Evolutionary conservation across 2,888 invertebrate species (phyloP), one percentile per base, ranked within the genome.

Genomic region (Orthonychiurus folsomi): DNA sequence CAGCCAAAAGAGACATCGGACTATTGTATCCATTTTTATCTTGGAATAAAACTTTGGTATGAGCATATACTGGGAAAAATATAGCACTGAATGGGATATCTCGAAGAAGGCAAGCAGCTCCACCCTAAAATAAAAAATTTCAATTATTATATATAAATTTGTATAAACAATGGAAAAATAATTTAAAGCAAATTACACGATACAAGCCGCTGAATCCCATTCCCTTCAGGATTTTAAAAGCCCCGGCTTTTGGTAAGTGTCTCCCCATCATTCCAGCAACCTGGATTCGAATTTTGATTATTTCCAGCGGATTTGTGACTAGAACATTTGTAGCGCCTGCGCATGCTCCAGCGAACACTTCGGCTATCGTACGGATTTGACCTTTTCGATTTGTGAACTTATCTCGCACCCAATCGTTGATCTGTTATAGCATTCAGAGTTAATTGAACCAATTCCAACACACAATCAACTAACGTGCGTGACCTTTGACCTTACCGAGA

Each of bases 221-320:
- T 74, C 97, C 96, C 75, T 87, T 88, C 12, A 99, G 89, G 1
- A 99, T 95, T 23, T 85, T 78, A 83, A 88, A 85, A 5, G 94
- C 94, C 66, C 91, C 84, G 48, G 96, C 89, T 80, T 92, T 90
- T n/a, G 82, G 77, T n/a, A n/a, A n/a, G 0, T 85, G 86, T 27
- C 86, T 84, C 0, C 92, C 92, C 67, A 96, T 89, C 80, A 97
- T 96, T 1, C 96, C 97, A 1, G 96, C 96, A 56, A 97, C 95
- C 83, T 99, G 99, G 20, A 99, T 80, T 3, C 97, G 86, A 76
- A 99, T 99, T 80, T 99, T 99, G 0, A 99, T 96, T 69, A 99
- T 99, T 81, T 99, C 99, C 73, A 99, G 79, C 0, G 99, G 99
- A 80, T 99, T 99, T 26, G 99, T 99, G 79, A 99, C 97, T 69